A percentile compares a stretch with the other conserved stretches of the same genome.
Conservation (phyloP, 2,797 vertebrate genomes). For the Anguilla pacifica region DNA sequence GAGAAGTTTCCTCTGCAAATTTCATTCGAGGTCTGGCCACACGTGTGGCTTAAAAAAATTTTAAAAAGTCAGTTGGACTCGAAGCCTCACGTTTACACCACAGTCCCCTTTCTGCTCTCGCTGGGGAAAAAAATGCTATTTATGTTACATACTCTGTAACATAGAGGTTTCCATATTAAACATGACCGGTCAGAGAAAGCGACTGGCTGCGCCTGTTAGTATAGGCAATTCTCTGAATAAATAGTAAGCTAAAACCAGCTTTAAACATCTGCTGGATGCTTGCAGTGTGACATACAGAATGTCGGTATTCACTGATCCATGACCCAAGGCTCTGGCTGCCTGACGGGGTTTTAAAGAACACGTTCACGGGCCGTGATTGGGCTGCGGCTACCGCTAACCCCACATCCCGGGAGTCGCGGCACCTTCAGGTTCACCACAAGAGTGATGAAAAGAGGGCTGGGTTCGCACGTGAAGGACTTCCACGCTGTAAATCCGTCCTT, state of each 20-base stretch:
- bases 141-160: slow-evolving; percentile 10
- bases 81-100: slow-evolving; percentile 47
- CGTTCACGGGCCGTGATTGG: slow-evolving; percentile 5
- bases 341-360: slow-evolving; percentile 24
- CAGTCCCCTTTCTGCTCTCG: slow-evolving; percentile 38
- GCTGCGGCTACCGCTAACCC: background rate
- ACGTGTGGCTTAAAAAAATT: slow-evolving; percentile 41
- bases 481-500: background rate
- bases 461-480: background rate
- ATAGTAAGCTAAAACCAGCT: background rate
- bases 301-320: background rate
- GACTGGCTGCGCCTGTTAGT: background rate
- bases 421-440: background rate
- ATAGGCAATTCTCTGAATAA: background rate
- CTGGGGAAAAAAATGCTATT: slow-evolving; percentile 32
- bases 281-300: background rate
- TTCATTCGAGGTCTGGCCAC: slow-evolving; percentile 28
- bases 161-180: slow-evolving; percentile 42
- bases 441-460: background rate
- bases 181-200: slow-evolving; percentile 30
- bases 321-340: slow-evolving; percentile 13
- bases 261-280: slow-evolving; percentile 13
- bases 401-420: slow-evolving; percentile 11
- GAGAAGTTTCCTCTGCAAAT: slow-evolving; percentile 41
- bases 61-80: slow-evolving; percentile 14